Evolutionary conservation across 2,888 invertebrate genomes (phyloP).

Genomic region (Hirudinaria manillensis): DNA sequence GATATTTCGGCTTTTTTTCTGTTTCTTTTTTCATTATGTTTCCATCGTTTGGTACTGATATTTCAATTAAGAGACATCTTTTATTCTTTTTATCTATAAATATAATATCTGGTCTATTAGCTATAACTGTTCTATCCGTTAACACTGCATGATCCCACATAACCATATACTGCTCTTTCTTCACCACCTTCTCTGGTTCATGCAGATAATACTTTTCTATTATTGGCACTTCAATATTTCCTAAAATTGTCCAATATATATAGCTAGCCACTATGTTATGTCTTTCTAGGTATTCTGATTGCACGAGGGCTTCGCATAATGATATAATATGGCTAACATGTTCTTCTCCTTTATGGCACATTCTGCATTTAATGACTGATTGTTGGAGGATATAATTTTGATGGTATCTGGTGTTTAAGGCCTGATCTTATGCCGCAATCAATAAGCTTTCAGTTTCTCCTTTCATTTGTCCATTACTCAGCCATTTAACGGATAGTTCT

Average conservation of each 20-base stretch:
- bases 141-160: background rate
- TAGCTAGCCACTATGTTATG: background rate
- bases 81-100: background rate
- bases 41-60: background rate
- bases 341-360: background rate
- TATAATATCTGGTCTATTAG: background rate
- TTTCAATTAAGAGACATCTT: background rate
- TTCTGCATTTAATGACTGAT: background rate
- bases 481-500: too few species aligned
- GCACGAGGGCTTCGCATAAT: background rate
- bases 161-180: background rate
- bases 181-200: background rate
- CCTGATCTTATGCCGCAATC: background rate
- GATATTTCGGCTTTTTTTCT: background rate
- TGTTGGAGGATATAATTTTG: background rate
- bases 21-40: background rate
- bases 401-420: background rate
- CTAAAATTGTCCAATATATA: background rate
- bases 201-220: background rate
- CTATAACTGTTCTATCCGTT: background rate
- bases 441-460: too few species aligned
- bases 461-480: too few species aligned
- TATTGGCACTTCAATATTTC: background rate
- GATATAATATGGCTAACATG: background rate
- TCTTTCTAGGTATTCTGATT: background rate